Evolutionary conservation across 2,113 vertebrate genomes (phyloP).

Genomic region (Sterna hirundo): DNA sequence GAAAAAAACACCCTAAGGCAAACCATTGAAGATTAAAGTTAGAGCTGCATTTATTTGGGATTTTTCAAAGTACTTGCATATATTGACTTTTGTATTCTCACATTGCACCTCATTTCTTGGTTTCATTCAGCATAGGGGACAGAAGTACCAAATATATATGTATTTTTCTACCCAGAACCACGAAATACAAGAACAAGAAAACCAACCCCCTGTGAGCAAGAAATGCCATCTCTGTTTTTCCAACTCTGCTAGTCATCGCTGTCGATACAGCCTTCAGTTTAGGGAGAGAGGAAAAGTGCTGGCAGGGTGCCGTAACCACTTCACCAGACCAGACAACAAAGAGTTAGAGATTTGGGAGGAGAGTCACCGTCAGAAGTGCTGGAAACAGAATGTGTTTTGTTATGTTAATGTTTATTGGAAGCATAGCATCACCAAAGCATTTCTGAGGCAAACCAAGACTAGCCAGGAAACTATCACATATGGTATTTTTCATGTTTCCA

Average conservation of each 20-base stretch:
- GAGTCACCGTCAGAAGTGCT: slow-evolving; percentile 42
- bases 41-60: not conserved
- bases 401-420: slow-evolving; percentile 49
- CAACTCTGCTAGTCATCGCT: not conserved
- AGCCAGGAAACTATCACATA: slow-evolving; percentile 32
- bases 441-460: slow-evolving; percentile 62
- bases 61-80: not conserved
- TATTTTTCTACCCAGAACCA: not conserved
- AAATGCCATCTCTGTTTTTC: not conserved
- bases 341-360: slow-evolving; percentile 40
- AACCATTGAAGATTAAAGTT: not conserved
- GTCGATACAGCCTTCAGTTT: not conserved
- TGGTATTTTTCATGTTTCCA: slow-evolving; percentile 44
- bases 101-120: not conserved
- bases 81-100: not conserved
- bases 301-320: slow-evolving; percentile 19
- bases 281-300: not conserved
- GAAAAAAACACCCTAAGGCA: not conserved
- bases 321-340: slow-evolving; percentile 27
- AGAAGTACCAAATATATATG: not conserved
- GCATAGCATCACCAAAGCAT: slow-evolving; percentile 56
- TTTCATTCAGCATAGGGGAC: not conserved
- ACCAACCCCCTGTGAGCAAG: not conserved
- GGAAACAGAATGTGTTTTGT: slow-evolving; percentile 34
- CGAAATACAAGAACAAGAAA: not conserved